Evolutionary conservation across 2,113 vertebrate species (phyloP), one percentile per base, ranked within the genome.

Genomic region (Zeus faber): DNA sequence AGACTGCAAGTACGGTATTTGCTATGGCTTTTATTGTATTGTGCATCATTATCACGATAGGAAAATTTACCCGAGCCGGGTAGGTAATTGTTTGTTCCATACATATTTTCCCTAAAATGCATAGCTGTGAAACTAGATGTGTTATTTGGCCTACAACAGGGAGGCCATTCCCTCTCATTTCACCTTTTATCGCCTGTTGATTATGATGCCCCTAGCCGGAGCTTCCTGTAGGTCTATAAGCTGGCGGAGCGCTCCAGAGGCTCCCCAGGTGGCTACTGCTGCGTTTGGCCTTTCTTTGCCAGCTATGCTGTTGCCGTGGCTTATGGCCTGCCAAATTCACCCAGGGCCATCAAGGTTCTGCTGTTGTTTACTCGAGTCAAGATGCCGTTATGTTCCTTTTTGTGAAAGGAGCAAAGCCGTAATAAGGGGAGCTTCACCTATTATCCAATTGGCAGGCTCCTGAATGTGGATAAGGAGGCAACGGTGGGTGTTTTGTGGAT

Each of bases 331-430:
- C 47, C 46, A 57, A 18, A 44, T 16, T 14, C 43, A 55, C 35
- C 25, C 23, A 23, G 46, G 44, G 24, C 9, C 16, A 44, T 55
- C 49, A 56, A 49, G 18, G 2, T 40, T 54, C 5, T 10, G 47
- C 44, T 41, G 20, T 47, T 49, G 35, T 43, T 39, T 55, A 21
- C 23, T 16, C 35, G 37, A n/a, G 13, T 41, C 20, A 49, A n/a
- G 25, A 41, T 49, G 53, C 11, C n/a, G 3, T 57, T 16, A 51
- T 17, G 13, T 49, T n/a, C 21, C 16, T 51, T 29, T 29, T 29
- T 49, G 21, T 51, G 39, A 58, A 57, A 10, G 33, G 31, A 53
- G 47, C 39, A 33, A 35, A 46, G 17, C 48, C 7, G 44, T 58
- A 6, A 47, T 40, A 51, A n/a, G 14, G 23, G 40, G 40, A 31